These are phyloP conservation scores for Benthosema pterotum DNA, from an alignment of 2,797 vertebrate species.

Conservation along the genomic window DNA sequence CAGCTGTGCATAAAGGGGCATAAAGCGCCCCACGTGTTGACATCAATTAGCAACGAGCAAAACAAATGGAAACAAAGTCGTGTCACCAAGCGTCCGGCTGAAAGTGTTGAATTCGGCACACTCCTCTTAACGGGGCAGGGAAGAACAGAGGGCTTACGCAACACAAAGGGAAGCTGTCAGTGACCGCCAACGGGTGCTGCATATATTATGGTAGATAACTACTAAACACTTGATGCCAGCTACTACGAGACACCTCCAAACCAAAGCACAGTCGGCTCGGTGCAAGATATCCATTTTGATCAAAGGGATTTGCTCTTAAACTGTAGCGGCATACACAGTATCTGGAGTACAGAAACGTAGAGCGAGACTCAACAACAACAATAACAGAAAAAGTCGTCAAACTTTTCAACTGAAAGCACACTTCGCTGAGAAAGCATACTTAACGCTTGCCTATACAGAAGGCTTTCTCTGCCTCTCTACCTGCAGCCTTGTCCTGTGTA, in stretches of 20 bases:
- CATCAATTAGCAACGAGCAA: slow-evolving; percentile 73
- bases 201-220: slow-evolving; percentile 49
- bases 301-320: slow-evolving; percentile 32
- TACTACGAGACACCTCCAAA: slow-evolving; percentile 10
- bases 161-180: slow-evolving; percentile 60
- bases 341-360: slow-evolving; percentile 27
- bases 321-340: slow-evolving; percentile 29
- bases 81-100: slow-evolving; percentile 59
- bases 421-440: slow-evolving; percentile 2
- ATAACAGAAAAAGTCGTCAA: slow-evolving; percentile 13
- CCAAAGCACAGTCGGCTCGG: slow-evolving; percentile 20
- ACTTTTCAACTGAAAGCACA: background rate
- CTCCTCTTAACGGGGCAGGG: slow-evolving; percentile 41
- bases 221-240: slow-evolving; percentile 38
- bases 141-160: slow-evolving; percentile 48
- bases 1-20: slow-evolving; percentile 1
- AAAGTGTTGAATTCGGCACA: slow-evolving; percentile 65
- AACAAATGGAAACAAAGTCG: slow-evolving; percentile 72
- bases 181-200: slow-evolving; percentile 47
- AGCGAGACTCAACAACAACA: slow-evolving; percentile 11
- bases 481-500: too few species aligned
- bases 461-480: background rate
- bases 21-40: slow-evolving; percentile 52
- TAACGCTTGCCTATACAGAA: slow-evolving; percentile 22
- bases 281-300: slow-evolving; percentile 21